These are phyloP conservation scores for Archivesica marissinica DNA, from an alignment of 1,140 invertebrate genomes.

Conservation along the genomic window DNA sequence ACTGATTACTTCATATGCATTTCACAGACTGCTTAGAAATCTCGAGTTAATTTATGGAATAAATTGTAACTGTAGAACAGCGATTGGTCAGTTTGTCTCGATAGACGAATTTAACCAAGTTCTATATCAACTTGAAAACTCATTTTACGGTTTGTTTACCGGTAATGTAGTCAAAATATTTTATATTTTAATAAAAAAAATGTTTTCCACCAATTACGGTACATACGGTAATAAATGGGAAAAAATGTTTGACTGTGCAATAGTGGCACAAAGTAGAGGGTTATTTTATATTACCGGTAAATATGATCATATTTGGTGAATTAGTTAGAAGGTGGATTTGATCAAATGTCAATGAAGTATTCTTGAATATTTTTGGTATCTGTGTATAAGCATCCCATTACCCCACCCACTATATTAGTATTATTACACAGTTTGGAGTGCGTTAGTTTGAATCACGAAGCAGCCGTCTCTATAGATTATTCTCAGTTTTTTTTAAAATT, in stretches of 20 bases:
- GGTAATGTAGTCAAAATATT: no score
- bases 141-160: background rate
- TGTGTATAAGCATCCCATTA: background rate
- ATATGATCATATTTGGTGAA: no score
- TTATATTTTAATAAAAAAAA: background rate
- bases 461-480: conserved; percentile 9
- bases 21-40: background rate
- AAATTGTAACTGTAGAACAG: no score
- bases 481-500: background rate
- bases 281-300: no score
- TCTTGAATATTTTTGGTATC: background rate
- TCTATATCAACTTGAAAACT: background rate
- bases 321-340: no score
- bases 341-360: background rate
- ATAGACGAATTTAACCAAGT: background rate
- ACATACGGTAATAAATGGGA: background rate
- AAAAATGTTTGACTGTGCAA: no score
- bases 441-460: conserved; percentile 21
- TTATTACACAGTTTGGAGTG: conserved; percentile 27
- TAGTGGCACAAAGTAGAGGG: no score
- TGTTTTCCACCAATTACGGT: background rate
- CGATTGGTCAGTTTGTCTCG: no score
- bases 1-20: background rate
- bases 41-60: no score
- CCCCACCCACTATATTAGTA: background rate